Conservation (phyloP, 1,140 invertebrate genomes). For the Eueides isabella region DNA sequence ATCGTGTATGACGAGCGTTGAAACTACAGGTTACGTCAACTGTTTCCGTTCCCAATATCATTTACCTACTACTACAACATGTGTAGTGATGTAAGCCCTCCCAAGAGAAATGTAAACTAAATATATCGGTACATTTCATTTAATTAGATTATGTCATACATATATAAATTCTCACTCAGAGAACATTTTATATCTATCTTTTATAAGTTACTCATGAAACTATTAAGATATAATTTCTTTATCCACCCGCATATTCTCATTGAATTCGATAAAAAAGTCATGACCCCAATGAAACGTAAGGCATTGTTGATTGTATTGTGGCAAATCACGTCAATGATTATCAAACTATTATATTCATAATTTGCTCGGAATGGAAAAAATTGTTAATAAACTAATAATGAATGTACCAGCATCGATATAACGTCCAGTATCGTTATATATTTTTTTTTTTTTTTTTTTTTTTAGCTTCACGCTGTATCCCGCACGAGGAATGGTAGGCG, state of each 20-base stretch:
- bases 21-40: slow-evolving; percentile 2
- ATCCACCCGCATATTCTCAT: slow-evolving; percentile 58
- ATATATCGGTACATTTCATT: not conserved
- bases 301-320: slow-evolving; percentile 55
- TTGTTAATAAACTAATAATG: not conserved
- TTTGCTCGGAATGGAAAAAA: not conserved
- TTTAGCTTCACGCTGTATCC: no score
- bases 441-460: no score
- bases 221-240: slow-evolving; percentile 21
- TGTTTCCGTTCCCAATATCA: slow-evolving; percentile 10
- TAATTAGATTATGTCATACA: not conserved
- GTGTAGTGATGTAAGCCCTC: slow-evolving; percentile 2
- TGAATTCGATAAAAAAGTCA: slow-evolving; percentile 62
- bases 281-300: slow-evolving; percentile 47
- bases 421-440: not conserved
- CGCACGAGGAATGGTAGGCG: no score
- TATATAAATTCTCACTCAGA: not conserved
- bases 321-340: slow-evolving; percentile 61
- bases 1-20: not conserved
- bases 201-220: not conserved
- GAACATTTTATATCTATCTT: not conserved
- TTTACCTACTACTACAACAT: not conserved
- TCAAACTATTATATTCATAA: not conserved
- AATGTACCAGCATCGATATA: not conserved
- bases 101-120: not conserved